Evolutionary conservation across 2,797 vertebrate species (phyloP).

Genomic region (Rhodeus uyekii): DNA sequence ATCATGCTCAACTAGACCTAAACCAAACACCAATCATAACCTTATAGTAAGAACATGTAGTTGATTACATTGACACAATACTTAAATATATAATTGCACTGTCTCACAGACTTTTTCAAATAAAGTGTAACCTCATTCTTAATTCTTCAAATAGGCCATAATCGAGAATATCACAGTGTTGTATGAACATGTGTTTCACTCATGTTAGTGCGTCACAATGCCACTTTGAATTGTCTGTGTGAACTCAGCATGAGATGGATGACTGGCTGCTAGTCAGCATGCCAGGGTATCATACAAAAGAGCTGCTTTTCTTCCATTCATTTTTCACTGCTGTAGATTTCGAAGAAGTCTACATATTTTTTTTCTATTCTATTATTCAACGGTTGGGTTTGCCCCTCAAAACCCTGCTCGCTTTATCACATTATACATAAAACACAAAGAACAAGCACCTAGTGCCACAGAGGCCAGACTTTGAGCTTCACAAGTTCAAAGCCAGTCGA

Average conservation of each 20-base stretch:
- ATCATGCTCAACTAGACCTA: no score
- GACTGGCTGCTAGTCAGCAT: conserved; percentile 7
- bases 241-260: conserved; percentile 6
- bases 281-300: conserved; percentile 9
- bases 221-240: neutral
- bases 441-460: conserved; percentile 32
- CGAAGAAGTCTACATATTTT: conserved; percentile 21
- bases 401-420: conserved; percentile 51
- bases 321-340: conserved; percentile 49
- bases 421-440: conserved; percentile 57
- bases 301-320: conserved; percentile 45
- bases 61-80: no score
- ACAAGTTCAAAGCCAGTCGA: conserved; percentile 50
- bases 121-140: no score
- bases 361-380: conserved; percentile 61
- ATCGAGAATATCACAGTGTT: neutral
- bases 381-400: conserved; percentile 37
- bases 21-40: no score
- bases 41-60: no score
- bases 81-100: no score
- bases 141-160: neutral
- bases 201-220: neutral
- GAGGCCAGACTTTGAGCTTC: conserved; percentile 52
- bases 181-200: neutral
- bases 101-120: no score